A percentile compares a stretch with the other conserved stretches of the same genome.
Conservation (phyloP, 2,797 vertebrate genomes). For the Parauchenoglanis ngamensis region DNA sequence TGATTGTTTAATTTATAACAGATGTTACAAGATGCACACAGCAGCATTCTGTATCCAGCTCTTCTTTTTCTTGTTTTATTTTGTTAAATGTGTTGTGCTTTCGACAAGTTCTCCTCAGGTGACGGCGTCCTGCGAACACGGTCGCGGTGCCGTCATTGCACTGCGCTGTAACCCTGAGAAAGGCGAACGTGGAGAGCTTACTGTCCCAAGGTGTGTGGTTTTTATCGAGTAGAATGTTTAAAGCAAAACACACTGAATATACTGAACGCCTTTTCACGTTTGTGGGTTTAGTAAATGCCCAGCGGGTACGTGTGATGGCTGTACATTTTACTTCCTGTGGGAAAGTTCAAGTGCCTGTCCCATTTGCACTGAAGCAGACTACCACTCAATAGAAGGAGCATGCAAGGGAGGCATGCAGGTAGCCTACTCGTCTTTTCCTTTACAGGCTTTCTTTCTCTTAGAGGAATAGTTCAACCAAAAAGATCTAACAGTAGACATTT, state of each 20-base stretch:
- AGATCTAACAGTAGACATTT: background rate
- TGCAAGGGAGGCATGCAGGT: conserved; percentile 92
- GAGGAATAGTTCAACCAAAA: background rate
- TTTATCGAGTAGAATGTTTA: background rate
- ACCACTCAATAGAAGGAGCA: conserved; percentile 91
- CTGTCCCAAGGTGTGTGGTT: conserved; percentile 83
- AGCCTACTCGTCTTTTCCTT: conserved; percentile 31
- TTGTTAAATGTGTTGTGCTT: background rate
- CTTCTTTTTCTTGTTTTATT: background rate
- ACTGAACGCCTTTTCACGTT: background rate
- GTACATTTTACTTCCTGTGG: conserved; percentile 92
- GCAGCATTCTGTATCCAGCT: background rate
- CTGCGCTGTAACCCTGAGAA: conserved; percentile 87
- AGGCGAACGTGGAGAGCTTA: conserved; percentile 81
- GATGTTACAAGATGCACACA: too few species aligned
- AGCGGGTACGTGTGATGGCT: conserved; percentile 93
- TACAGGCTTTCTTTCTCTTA: background rate
- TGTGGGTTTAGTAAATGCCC: conserved; percentile 81
- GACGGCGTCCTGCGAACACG: conserved; percentile 88
- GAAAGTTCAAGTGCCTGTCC: conserved; percentile 93
- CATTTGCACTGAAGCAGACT: conserved; percentile 87
- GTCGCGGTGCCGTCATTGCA: conserved; percentile 85
- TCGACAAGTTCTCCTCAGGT: conserved; percentile 81
- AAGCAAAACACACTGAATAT: too few species aligned
- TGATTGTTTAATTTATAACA: background rate